These are phyloP conservation scores for Caenorhabditis afra DNA, from an alignment of 2,888 invertebrate genomes.

Conservation along the genomic window DNA sequence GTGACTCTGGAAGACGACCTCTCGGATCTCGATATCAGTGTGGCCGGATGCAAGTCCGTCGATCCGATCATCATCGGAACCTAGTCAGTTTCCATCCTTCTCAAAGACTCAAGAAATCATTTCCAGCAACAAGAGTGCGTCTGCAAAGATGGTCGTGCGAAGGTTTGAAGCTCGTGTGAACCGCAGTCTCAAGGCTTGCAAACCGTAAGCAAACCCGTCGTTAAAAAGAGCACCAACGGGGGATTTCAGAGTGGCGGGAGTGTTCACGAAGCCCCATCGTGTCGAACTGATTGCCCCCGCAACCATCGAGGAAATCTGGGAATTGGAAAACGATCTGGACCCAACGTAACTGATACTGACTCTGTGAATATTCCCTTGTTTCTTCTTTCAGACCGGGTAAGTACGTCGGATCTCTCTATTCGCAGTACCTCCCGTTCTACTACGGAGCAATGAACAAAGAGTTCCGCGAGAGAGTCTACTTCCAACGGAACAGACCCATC, in stretches of 20 bases:
- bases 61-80: slow-evolving; percentile 11
- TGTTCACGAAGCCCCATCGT: slow-evolving; percentile 6
- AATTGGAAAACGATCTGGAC: not conserved
- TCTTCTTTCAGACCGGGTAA: slow-evolving; percentile 3
- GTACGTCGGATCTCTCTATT: not conserved
- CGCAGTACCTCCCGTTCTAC: not conserved
- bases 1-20: slow-evolving; percentile 9
- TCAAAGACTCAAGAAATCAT: too few relatives aligned
- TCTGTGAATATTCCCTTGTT: too few relatives aligned
- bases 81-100: slow-evolving; percentile 7
- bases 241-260: slow-evolving; percentile 25
- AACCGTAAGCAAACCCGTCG: slow-evolving; percentile 27
- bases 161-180: too few relatives aligned
- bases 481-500: not conserved
- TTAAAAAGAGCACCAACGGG: too few relatives aligned
- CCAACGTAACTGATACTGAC: not conserved
- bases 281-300: slow-evolving; percentile 34
- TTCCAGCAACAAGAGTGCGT: not conserved
- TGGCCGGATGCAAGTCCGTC: not conserved
- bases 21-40: slow-evolving; percentile 1
- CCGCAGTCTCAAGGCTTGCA: not conserved
- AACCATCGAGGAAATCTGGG: not conserved
- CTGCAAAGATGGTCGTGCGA: too few relatives aligned
- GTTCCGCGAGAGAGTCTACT: not conserved
- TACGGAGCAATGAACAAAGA: slow-evolving; percentile 26